Percentiles rank a stretch among this genome's conserved stretches.
Evolutionary conservation across 2,888 invertebrate species (phyloP).

Genomic region (Dicroscelio sp.): DNA sequence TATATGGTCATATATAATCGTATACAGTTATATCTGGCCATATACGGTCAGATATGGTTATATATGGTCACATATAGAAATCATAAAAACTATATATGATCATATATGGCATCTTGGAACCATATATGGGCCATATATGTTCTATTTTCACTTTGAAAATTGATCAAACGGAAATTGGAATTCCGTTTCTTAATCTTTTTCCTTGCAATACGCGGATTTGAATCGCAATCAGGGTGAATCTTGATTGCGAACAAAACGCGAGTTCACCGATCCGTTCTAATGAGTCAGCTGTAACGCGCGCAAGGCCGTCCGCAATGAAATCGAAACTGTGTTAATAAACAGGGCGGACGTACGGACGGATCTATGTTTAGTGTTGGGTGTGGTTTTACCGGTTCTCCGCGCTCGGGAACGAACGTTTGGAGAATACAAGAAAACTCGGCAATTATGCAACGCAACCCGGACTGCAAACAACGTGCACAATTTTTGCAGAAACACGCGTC

Average conservation of each 20-base stretch:
- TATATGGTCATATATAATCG: too few relatives aligned
- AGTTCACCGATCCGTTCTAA: conserved; percentile 86
- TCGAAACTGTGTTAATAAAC: conserved; percentile 84
- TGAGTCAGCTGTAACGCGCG: conserved; percentile 88
- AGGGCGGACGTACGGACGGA: conserved; percentile 80
- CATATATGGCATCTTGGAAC: too few relatives aligned
- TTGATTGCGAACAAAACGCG: conserved; percentile 52
- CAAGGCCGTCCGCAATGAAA: conserved; percentile 87
- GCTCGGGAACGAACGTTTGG: conserved; percentile 86
- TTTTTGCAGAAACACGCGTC: conserved; percentile 60
- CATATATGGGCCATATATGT: too few relatives aligned
- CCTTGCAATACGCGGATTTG: too few relatives aligned
- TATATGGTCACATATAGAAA: too few relatives aligned
- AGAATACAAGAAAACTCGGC: conserved; percentile 87
- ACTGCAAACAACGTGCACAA: conserved; percentile 63
- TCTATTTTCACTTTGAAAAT: too few relatives aligned
- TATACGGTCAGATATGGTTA: too few relatives aligned
- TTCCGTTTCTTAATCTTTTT: too few relatives aligned
- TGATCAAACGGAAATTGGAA: too few relatives aligned
- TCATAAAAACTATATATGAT: too few relatives aligned
- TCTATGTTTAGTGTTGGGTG: conserved; percentile 89
- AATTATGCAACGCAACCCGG: conserved; percentile 86
- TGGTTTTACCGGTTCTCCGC: conserved; percentile 90
- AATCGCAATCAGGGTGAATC: too few relatives aligned
- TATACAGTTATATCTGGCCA: too few relatives aligned